Percentiles rank a stretch among this genome's conserved stretches.
phyloP scores from a whole-genome alignment of 1,140 invertebrate species.

The Anastatus disparis region DNA sequence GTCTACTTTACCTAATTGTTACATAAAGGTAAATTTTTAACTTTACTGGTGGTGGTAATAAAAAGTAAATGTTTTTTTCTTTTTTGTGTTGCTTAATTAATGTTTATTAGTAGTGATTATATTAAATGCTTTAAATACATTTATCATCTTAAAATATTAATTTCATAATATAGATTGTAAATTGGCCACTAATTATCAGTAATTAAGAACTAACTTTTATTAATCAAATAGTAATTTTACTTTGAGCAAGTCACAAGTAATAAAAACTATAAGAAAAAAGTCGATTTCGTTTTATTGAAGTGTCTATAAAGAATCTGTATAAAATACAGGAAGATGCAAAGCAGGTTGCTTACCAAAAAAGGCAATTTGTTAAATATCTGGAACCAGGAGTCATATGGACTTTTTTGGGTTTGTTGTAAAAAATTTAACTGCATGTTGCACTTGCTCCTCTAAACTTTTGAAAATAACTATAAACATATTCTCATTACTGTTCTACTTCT shows the following conservation, averaged over 20 bases:
- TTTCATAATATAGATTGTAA: slow-evolving; percentile 17
- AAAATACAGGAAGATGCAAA: slow-evolving; percentile 24
- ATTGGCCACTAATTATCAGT: background rate
- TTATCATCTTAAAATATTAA: background rate
- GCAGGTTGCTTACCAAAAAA: slow-evolving; percentile 20
- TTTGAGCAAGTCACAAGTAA: slow-evolving; percentile 1
- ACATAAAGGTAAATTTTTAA: slow-evolving; percentile 66
- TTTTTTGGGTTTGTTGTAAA: slow-evolving; percentile 41
- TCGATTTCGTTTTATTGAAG: background rate
- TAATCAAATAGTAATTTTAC: background rate
- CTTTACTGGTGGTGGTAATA: background rate
- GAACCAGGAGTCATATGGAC: slow-evolving; percentile 16
- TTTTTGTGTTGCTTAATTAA: background rate
- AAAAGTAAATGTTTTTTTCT: background rate
- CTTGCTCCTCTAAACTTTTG: too few relatives aligned
- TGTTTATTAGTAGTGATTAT: background rate
- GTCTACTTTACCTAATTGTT: slow-evolving; percentile 76
- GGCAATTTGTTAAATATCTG: too few relatives aligned
- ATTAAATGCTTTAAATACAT: background rate
- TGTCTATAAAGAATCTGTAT: slow-evolving; percentile 1
- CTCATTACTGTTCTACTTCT: too few relatives aligned
- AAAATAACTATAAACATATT: too few relatives aligned
- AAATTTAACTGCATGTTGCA: slow-evolving; percentile 13
- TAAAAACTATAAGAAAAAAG: background rate
- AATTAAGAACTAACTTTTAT: slow-evolving; percentile 13